Percentiles rank a stretch among this genome's conserved stretches.
Conservation (phyloP, 2,888 invertebrate genomes). For the Cheilosia impressa region DNA sequence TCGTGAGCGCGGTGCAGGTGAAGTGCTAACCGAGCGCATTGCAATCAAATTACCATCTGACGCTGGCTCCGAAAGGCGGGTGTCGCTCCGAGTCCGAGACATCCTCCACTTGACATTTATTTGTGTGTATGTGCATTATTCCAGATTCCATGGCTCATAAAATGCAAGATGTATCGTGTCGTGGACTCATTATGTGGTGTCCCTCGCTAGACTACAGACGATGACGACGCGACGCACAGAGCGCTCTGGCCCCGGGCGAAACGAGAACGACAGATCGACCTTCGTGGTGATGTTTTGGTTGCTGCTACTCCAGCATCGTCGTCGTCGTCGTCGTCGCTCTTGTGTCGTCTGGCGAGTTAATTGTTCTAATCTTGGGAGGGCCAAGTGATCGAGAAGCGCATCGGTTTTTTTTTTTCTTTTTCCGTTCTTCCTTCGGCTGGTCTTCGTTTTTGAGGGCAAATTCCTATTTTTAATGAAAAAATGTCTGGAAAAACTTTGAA, state of each 20-base stretch:
- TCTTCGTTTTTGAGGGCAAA: conserved; percentile 36
- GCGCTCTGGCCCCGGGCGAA: conserved; percentile 24
- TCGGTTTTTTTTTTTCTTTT: not conserved
- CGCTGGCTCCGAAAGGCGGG: conserved; percentile 49
- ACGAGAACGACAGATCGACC: conserved; percentile 50
- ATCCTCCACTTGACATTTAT: conserved; percentile 73
- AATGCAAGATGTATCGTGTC: conserved; percentile 73
- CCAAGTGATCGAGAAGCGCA: conserved; percentile 64
- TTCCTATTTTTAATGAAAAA: conserved; percentile 61
- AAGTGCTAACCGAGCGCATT: conserved; percentile 74
- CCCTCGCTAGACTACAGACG: conserved; percentile 28
- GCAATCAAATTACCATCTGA: conserved; percentile 75
- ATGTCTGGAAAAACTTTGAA: conserved; percentile 34
- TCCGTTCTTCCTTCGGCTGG: not conserved
- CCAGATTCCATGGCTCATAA: conserved; percentile 74
- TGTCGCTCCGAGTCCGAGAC: conserved; percentile 34
- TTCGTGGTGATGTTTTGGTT: conserved; percentile 33
- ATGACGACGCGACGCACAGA: conserved; percentile 7
- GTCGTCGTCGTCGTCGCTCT: not conserved
- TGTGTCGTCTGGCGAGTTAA: conserved; percentile 74
- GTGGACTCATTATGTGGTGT: conserved; percentile 71
- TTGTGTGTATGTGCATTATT: conserved; percentile 72
- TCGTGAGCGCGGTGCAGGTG: conserved; percentile 60
- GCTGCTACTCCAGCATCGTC: not conserved
- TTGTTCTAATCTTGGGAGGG: conserved; percentile 75